phyloP scores from a whole-genome alignment of 1,140 invertebrate genomes.

The Helicorthomorpha holstii region DNA sequence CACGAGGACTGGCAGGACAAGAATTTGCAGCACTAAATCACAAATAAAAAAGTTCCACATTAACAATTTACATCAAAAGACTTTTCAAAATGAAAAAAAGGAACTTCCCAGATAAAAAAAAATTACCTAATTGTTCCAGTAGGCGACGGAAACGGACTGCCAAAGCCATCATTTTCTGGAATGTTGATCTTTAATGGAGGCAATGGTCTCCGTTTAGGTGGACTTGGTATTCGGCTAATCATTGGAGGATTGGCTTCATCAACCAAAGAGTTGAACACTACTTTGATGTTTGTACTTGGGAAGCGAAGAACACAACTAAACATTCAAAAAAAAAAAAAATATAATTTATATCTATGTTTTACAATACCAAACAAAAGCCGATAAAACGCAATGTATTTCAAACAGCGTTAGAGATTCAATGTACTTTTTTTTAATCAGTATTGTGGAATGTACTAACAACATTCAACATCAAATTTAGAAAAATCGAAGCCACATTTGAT shows the following conservation, averaged over 20 bases:
- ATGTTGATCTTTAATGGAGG: slow-evolving; percentile 73
- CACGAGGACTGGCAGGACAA: slow-evolving; percentile 86
- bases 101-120: not conserved
- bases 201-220: slow-evolving; percentile 19
- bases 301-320: slow-evolving; percentile 84
- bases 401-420: too few relatives aligned
- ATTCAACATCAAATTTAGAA: too few relatives aligned
- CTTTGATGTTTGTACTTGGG: slow-evolving; percentile 89
- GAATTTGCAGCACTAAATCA: slow-evolving; percentile 68
- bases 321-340: slow-evolving; percentile 19
- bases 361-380: too few relatives aligned
- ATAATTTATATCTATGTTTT: too few relatives aligned
- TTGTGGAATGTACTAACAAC: too few relatives aligned
- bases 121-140: slow-evolving; percentile 53
- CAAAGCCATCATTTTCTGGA: slow-evolving; percentile 50
- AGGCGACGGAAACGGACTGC: slow-evolving; percentile 82
- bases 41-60: slow-evolving; percentile 10
- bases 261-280: slow-evolving; percentile 82
- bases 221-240: slow-evolving; percentile 8
- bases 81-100: slow-evolving; percentile 2
- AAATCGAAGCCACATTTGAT: too few relatives aligned
- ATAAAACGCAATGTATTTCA: too few relatives aligned
- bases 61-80: not conserved
- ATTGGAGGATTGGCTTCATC: slow-evolving; percentile 33
- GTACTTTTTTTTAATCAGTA: too few relatives aligned